Percentiles rank a stretch among this genome's conserved stretches.
Evolutionary conservation across 2,888 invertebrate genomes (phyloP).

Genomic region (Diarsia dahlii): DNA sequence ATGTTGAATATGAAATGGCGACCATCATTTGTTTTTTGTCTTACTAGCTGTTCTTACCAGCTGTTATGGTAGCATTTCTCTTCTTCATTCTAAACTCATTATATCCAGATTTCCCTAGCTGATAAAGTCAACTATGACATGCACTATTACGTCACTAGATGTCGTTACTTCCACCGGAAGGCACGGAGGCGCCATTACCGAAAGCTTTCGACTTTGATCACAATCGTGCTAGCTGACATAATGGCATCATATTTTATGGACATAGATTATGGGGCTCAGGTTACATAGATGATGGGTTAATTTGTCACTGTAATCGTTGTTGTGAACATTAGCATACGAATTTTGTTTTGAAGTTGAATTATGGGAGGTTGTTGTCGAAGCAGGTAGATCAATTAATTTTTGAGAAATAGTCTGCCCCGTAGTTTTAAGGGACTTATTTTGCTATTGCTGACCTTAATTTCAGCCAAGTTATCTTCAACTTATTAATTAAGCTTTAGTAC

Average conservation of each 20-base stretch:
- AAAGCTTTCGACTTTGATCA: slow-evolving; percentile 71
- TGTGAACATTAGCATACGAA: background rate
- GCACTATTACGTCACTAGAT: slow-evolving; percentile 68
- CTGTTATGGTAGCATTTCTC: background rate
- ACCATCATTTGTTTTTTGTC: background rate
- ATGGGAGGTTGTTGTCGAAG: background rate
- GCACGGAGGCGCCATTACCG: slow-evolving; percentile 74
- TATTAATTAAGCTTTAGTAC: background rate
- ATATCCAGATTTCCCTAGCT: slow-evolving; percentile 40
- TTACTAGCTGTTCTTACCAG: background rate
- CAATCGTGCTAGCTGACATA: slow-evolving; percentile 61
- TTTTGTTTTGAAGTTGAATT: background rate
- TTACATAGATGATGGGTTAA: slow-evolving; percentile 26
- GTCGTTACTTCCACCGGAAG: slow-evolving; percentile 71
- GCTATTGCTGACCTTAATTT: no score
- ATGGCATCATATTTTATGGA: slow-evolving; percentile 52
- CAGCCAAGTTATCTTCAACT: background rate
- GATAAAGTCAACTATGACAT: slow-evolving; percentile 54
- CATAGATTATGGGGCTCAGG: slow-evolving; percentile 43
- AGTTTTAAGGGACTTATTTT: background rate
- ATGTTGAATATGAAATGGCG: background rate
- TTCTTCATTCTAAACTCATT: slow-evolving; percentile 11
- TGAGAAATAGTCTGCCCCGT: background rate
- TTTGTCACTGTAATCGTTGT: slow-evolving; percentile 22
- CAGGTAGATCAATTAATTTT: background rate